Conservation (phyloP, 2,888 invertebrate species). For the Fabriciana adippe region DNA sequence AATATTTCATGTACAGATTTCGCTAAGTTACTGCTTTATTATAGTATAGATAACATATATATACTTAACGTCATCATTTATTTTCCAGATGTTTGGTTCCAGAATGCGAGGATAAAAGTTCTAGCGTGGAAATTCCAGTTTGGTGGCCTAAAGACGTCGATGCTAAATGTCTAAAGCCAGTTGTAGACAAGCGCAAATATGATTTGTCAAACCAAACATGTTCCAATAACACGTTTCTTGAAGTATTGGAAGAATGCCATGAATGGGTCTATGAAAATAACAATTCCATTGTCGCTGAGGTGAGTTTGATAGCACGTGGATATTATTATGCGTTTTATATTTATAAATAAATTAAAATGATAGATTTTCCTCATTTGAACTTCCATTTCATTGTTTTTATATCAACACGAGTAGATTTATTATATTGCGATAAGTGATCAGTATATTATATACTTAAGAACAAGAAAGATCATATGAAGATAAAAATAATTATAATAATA, state of each 20-base stretch:
- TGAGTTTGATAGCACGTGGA: constrained; percentile 41
- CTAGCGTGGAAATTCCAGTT: constrained; percentile 48
- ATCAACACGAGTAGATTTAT: no score
- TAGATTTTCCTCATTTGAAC: no score
- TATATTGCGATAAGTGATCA: no score
- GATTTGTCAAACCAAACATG: constrained; percentile 52
- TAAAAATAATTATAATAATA: no score
- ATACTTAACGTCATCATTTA: background rate
- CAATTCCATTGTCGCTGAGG: constrained; percentile 64
- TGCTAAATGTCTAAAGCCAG: constrained; percentile 57
- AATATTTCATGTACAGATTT: no score
- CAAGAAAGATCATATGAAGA: no score
- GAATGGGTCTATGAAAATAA: constrained; percentile 66
- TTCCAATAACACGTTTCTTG: constrained; percentile 52
- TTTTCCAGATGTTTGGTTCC: constrained; percentile 61
- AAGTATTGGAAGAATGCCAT: constrained; percentile 55
- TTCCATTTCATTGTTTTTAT: no score
- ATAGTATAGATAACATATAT: no score
- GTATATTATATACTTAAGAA: no score
- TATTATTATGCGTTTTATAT: background rate
- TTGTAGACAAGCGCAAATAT: constrained; percentile 47
- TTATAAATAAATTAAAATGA: no score
- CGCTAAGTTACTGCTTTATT: no score
- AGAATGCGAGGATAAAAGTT: constrained; percentile 55
- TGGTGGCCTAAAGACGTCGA: constrained; percentile 66